Percentiles rank a stretch among this genome's conserved stretches.
Evolutionary conservation across 2,888 invertebrate species (phyloP).

Genomic region (Drosophila lacicola): DNA sequence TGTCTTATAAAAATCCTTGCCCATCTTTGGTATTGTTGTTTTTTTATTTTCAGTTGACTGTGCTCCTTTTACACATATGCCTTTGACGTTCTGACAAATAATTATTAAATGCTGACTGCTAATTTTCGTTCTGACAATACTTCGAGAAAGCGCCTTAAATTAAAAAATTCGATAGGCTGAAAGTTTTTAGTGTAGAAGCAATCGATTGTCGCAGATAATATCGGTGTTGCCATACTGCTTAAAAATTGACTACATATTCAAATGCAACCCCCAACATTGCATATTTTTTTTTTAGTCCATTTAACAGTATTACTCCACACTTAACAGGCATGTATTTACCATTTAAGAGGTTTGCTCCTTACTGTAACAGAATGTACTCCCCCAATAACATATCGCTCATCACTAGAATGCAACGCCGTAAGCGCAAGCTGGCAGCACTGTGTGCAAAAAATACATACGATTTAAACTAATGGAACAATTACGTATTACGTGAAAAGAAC

Average conservation of each 20-base stretch:
- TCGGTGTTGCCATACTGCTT: background rate
- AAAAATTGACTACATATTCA: background rate
- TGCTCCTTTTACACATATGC: slow-evolving; percentile 3
- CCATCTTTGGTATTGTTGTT: slow-evolving; percentile 88
- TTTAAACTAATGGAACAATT: slow-evolving; percentile 79
- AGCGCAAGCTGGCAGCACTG: slow-evolving; percentile 73
- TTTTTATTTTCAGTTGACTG: background rate
- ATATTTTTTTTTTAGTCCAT: background rate
- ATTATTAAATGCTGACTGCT: background rate
- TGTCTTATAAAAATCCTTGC: slow-evolving; percentile 98
- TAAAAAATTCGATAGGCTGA: slow-evolving; percentile 1
- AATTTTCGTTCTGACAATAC: background rate
- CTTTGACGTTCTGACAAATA: slow-evolving; percentile 3
- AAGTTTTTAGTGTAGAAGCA: too few relatives aligned
- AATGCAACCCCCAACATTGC: background rate
- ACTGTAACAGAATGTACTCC: slow-evolving; percentile 25
- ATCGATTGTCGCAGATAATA: background rate
- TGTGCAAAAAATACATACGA: slow-evolving; percentile 78
- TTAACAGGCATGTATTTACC: slow-evolving; percentile 8
- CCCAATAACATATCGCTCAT: slow-evolving; percentile 35
- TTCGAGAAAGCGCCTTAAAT: background rate
- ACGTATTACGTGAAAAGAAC: slow-evolving; percentile 80
- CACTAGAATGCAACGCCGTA: slow-evolving; percentile 63
- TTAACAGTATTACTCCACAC: slow-evolving; percentile 14
- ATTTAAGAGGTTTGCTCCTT: slow-evolving; percentile 27